Conservation (phyloP, 2,888 invertebrate species). For the Drosophila peninsularis region DNA sequence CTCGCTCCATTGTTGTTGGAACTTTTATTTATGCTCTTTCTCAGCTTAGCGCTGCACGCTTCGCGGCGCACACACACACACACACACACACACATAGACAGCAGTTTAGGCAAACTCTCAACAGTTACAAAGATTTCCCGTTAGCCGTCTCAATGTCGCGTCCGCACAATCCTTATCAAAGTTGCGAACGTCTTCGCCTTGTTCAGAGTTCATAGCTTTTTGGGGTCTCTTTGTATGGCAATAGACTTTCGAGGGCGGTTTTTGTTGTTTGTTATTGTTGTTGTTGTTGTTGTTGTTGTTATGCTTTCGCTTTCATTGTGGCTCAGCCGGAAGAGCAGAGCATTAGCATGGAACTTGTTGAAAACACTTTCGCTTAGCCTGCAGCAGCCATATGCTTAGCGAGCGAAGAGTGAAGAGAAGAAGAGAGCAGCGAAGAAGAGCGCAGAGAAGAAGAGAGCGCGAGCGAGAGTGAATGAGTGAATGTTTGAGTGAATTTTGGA, state of each 20-base stretch:
- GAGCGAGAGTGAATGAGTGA: slow-evolving; percentile 45
- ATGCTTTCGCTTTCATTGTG: slow-evolving; percentile 51
- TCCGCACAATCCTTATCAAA: slow-evolving; percentile 57
- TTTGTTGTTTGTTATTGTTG: slow-evolving; percentile 20
- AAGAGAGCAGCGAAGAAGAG: slow-evolving; percentile 39
- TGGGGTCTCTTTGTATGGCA: slow-evolving; percentile 55
- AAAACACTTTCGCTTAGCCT: slow-evolving; percentile 73
- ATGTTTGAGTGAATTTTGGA: slow-evolving; percentile 25
- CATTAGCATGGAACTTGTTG: slow-evolving; percentile 68
- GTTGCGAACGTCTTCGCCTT: slow-evolving; percentile 43
- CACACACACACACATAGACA: background rate
- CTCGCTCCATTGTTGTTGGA: slow-evolving; percentile 60
- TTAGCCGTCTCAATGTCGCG: slow-evolving; percentile 29
- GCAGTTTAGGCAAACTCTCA: slow-evolving; percentile 5
- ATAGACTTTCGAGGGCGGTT: slow-evolving; percentile 61
- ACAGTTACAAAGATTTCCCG: slow-evolving; percentile 37
- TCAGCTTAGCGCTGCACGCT: slow-evolving; percentile 80
- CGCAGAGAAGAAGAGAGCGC: slow-evolving; percentile 42
- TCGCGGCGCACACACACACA: slow-evolving; percentile 60
- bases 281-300: slow-evolving; percentile 34
- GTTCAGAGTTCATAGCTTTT: slow-evolving; percentile 71
- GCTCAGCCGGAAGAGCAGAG: slow-evolving; percentile 57
- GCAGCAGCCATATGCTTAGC: slow-evolving; percentile 1
- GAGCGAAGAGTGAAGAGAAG: slow-evolving; percentile 20
- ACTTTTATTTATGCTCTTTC: slow-evolving; percentile 77